These are phyloP conservation scores for Amblyopsis rosae DNA, from an alignment of 2,113 vertebrate genomes.

Conservation along the genomic window DNA sequence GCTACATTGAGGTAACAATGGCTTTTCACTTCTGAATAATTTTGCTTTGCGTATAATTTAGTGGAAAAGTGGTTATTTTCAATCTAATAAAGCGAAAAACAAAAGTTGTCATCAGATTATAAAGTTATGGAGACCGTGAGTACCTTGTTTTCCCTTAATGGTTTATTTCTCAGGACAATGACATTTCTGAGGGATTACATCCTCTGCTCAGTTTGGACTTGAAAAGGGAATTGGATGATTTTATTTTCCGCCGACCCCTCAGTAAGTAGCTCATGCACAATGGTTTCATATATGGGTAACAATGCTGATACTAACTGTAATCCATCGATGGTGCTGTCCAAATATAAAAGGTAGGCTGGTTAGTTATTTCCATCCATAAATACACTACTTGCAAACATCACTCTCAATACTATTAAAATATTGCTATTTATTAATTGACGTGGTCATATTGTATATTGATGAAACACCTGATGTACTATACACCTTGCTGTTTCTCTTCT, in stretches of 20 bases:
- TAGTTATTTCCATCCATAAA: background rate
- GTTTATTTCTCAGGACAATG: conserved; percentile 53
- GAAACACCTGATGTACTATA: too few species aligned
- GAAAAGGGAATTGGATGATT: conserved; percentile 68
- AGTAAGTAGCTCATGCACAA: conserved; percentile 57
- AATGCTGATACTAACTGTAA: background rate
- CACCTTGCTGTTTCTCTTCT: too few species aligned
- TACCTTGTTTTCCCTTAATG: background rate
- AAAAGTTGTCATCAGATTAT: too few species aligned
- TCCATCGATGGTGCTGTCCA: background rate
- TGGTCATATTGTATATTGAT: too few species aligned
- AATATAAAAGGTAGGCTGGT: background rate
- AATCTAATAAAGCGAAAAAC: background rate
- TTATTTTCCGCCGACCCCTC: conserved; percentile 68
- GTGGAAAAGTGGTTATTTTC: background rate
- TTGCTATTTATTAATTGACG: background rate
- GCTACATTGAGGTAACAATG: conserved; percentile 60
- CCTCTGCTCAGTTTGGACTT: conserved; percentile 65
- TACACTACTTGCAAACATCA: background rate
- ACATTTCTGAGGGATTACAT: conserved; percentile 60
- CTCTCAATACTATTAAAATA: background rate
- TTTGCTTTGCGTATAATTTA: background rate
- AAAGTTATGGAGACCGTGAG: background rate
- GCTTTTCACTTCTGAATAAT: background rate
- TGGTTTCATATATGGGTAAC: conserved; percentile 20